Conservation (phyloP, 2,113 vertebrate species). For the Gorilla gorilla region DNA sequence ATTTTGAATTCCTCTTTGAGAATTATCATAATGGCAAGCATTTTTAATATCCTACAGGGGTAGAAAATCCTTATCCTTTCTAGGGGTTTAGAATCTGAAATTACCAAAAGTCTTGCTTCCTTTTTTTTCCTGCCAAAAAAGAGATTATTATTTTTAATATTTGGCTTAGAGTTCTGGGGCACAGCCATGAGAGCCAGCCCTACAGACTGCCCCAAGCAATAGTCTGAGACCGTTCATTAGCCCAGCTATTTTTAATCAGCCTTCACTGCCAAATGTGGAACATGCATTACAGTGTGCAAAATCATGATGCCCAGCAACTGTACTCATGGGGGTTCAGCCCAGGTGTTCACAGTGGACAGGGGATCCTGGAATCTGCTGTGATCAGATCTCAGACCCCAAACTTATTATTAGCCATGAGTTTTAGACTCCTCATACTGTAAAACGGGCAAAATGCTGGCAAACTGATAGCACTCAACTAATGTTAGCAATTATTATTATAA, state of each 20-base stretch:
- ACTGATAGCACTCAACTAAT: not conserved
- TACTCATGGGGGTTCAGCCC: not conserved
- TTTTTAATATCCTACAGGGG: slow-evolving; percentile 23
- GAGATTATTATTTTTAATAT: slow-evolving; percentile 59
- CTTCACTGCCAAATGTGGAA: slow-evolving; percentile 45
- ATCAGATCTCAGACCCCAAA: not conserved
- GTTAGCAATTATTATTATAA: not conserved
- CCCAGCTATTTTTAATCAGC: slow-evolving; percentile 72
- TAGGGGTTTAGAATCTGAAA: slow-evolving; percentile 47
- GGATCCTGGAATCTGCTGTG: not conserved
- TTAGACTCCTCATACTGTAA: not conserved
- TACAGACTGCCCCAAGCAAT: slow-evolving; percentile 7
- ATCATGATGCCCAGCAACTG: not conserved
- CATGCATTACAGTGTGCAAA: slow-evolving; percentile 41
- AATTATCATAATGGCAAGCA: slow-evolving; percentile 17
- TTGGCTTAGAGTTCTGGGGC: slow-evolving; percentile 23
- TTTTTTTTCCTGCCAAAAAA: slow-evolving; percentile 42
- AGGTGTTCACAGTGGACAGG: not conserved
- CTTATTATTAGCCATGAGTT: not conserved
- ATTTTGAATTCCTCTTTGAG: slow-evolving; percentile 39
- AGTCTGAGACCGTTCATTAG: slow-evolving; percentile 50
- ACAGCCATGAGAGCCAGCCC: slow-evolving; percentile 11
- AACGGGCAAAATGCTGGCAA: not conserved
- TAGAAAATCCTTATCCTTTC: slow-evolving; percentile 54
- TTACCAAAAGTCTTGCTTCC: slow-evolving; percentile 49